Evolutionary conservation across 2,113 vertebrate genomes (phyloP).

Genomic region (Gnathonemus echidnorhynchus): DNA sequence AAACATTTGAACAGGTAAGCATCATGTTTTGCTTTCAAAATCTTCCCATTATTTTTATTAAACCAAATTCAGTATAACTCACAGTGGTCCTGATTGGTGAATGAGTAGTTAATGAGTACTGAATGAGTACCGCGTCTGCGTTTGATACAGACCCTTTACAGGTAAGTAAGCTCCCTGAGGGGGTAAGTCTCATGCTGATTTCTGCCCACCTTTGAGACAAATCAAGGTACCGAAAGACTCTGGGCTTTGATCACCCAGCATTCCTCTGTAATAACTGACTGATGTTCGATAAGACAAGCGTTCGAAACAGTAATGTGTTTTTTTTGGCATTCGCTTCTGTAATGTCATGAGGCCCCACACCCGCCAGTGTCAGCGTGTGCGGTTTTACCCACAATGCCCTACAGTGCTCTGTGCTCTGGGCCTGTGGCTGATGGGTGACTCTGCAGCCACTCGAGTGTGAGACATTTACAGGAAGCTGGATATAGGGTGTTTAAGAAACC

Average conservation of each 20-base stretch:
- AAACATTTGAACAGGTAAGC: conserved; percentile 37
- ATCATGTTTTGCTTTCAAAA: background rate
- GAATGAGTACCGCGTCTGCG: background rate
- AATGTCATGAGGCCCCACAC: background rate
- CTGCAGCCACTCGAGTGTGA: conserved; percentile 25
- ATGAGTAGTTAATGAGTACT: background rate
- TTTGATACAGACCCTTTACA: background rate
- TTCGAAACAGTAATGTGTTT: background rate
- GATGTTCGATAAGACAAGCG: background rate
- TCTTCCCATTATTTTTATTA: background rate
- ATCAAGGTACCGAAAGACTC: background rate
- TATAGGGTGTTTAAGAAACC: conserved; percentile 23
- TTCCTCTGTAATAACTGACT: conserved; percentile 7
- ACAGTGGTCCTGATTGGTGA: background rate
- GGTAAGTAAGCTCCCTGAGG: background rate
- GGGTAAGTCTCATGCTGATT: background rate
- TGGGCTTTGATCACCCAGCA: background rate
- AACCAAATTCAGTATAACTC: background rate
- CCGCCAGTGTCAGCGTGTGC: background rate
- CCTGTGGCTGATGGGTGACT: conserved; percentile 10
- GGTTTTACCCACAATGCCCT: background rate
- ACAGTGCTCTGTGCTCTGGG: conserved; percentile 7
- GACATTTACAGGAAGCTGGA: conserved; percentile 2
- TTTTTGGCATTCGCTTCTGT: background rate
- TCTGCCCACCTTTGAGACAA: background rate